Conservation (phyloP, 2,797 vertebrate species). For the Melanotaenia nigrans region DNA sequence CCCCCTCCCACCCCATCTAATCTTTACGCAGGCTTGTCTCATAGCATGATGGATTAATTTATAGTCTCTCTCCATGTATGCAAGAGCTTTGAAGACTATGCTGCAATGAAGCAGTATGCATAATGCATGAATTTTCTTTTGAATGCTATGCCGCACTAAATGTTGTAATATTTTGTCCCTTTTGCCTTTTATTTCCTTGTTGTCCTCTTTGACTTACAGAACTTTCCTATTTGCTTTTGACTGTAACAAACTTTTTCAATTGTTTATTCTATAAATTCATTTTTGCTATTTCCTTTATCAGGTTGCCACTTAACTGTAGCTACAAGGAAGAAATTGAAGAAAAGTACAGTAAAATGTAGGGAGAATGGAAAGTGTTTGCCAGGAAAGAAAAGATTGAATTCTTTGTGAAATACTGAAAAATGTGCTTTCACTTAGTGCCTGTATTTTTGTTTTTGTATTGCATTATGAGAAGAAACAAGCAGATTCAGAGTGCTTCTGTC, state of each 20-base stretch:
- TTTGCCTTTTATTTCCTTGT: slow-evolving; percentile 16
- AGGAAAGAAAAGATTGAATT: not conserved
- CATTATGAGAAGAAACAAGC: slow-evolving; percentile 22
- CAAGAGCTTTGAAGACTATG: slow-evolving; percentile 66
- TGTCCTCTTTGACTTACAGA: slow-evolving; percentile 20
- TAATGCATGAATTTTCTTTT: slow-evolving; percentile 71
- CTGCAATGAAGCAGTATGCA: slow-evolving; percentile 67
- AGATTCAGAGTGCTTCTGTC: slow-evolving; percentile 22
- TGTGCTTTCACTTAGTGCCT: slow-evolving; percentile 21
- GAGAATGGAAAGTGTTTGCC: not conserved
- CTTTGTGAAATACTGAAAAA: slow-evolving; percentile 29
- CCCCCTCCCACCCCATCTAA: slow-evolving; percentile 19
- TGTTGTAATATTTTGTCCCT: slow-evolving; percentile 55
- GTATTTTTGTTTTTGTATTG: slow-evolving; percentile 27
- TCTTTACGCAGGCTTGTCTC: slow-evolving; percentile 35
- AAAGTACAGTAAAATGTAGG: not conserved
- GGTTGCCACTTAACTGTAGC: slow-evolving; percentile 14
- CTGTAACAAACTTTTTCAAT: slow-evolving; percentile 19
- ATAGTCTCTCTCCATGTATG: slow-evolving; percentile 50
- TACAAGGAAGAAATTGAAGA: slow-evolving; percentile 14
- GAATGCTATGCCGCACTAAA: slow-evolving; percentile 47
- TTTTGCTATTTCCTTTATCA: slow-evolving; percentile 34
- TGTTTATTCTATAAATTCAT: slow-evolving; percentile 45
- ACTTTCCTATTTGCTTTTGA: slow-evolving; percentile 14
- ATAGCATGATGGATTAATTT: slow-evolving; percentile 63